Conservation (phyloP, 2,797 vertebrate species). For the Cynodonichthys magdalenae region DNA sequence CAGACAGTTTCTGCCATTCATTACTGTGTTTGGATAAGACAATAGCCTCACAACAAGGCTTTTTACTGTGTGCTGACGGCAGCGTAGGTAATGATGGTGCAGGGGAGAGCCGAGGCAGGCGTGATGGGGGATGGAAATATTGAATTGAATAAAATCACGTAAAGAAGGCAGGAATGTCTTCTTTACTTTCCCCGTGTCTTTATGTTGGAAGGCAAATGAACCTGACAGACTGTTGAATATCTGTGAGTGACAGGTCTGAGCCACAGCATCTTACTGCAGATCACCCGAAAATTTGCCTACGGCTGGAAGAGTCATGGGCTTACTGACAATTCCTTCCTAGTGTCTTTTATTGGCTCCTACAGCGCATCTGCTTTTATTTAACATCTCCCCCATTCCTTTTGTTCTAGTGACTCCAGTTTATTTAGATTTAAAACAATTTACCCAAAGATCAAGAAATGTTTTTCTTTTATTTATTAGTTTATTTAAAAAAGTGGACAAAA, state of each 20-base stretch:
- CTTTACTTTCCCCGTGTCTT: slow-evolving; percentile 39
- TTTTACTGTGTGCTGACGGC: slow-evolving; percentile 44
- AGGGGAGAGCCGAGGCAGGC: slow-evolving; percentile 10
- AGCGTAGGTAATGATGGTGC: slow-evolving; percentile 49
- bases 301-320: slow-evolving; percentile 14
- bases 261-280: slow-evolving; percentile 13
- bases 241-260: slow-evolving; percentile 35
- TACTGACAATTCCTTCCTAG: slow-evolving; percentile 12
- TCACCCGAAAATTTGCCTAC: slow-evolving; percentile 17
- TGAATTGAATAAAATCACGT: slow-evolving; percentile 4
- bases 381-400: background rate
- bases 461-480: background rate
- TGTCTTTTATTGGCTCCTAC: slow-evolving; percentile 1
- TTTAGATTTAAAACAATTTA: too few relatives aligned
- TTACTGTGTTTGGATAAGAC: slow-evolving; percentile 71
- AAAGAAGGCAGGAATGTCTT: slow-evolving; percentile 7
- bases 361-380: slow-evolving; percentile 4
- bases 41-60: slow-evolving; percentile 56
- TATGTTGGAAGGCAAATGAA: slow-evolving; percentile 32
- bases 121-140: slow-evolving; percentile 42
- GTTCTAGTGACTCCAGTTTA: background rate
- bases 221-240: slow-evolving; percentile 31
- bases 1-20: slow-evolving; percentile 76
- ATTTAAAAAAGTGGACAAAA: background rate
- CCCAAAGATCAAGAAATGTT: background rate